Percentiles rank a stretch among this genome's conserved stretches.
Conservation (phyloP, 2,888 invertebrate genomes). For the Hololepta plana region DNA sequence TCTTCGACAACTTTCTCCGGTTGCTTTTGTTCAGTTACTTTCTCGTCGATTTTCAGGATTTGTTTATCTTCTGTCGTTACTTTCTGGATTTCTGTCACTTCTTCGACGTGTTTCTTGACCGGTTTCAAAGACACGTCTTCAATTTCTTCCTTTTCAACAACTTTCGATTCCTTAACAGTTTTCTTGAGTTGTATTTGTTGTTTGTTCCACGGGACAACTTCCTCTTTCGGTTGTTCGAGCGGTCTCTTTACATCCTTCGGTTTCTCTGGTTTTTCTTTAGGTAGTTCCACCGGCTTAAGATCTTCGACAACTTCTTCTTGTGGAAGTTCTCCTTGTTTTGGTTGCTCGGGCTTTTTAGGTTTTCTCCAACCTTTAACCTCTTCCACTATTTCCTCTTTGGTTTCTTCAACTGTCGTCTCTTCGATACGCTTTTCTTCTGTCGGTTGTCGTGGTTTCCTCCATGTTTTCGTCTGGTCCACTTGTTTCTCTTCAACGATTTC, state of each 20-base stretch:
- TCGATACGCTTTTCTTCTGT: constrained; percentile 19
- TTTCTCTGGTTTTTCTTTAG: no score
- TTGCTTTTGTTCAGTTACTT: no score
- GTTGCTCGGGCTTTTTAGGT: constrained; percentile 10
- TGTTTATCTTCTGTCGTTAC: constrained; percentile 8
- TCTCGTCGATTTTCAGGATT: constrained; percentile 28
- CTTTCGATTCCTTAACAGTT: constrained; percentile 27
- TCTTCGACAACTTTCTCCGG: no score
- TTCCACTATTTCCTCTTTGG: constrained; percentile 8
- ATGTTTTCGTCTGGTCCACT: constrained; percentile 5
- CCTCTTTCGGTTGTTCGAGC: constrained; percentile 15
- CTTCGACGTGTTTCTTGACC: constrained; percentile 11
- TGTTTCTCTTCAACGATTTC: constrained; percentile 1
- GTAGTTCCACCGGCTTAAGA: no score
- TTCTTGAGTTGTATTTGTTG: constrained; percentile 31
- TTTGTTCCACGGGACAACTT: constrained; percentile 15
- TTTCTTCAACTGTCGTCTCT: constrained; percentile 6
- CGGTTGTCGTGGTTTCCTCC: constrained; percentile 9
- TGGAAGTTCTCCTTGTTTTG: constrained; percentile 11
- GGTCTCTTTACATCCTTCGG: constrained; percentile 12
- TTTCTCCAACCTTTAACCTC: constrained; percentile 16
- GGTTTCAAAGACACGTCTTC: constrained; percentile 28
- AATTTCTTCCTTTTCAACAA: constrained; percentile 19
- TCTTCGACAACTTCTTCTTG: constrained; percentile 15
- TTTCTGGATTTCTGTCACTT: constrained; percentile 14